Evolutionary conservation across 1,140 invertebrate genomes (phyloP).

Genomic region (Chrysomallon squamiferum): DNA sequence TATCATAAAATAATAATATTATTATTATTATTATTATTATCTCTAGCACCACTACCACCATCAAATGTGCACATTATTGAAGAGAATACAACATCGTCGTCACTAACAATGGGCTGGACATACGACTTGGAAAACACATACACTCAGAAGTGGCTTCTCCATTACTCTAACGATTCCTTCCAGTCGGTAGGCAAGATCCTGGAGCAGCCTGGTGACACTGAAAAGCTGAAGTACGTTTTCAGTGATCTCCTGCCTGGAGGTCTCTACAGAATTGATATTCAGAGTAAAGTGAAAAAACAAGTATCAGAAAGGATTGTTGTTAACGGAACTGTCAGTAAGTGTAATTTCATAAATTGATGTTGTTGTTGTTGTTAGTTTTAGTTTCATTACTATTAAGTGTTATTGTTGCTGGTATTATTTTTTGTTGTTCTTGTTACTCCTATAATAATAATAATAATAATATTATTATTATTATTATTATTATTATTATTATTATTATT

Average conservation of each 20-base stretch:
- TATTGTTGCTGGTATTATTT: no score
- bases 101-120: constrained; percentile 22
- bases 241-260: constrained; percentile 25
- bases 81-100: constrained; percentile 13
- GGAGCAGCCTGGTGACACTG: neutral
- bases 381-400: no score
- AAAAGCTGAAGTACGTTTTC: neutral
- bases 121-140: constrained; percentile 20
- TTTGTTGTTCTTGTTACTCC: no score
- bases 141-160: constrained; percentile 21
- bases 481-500: no score
- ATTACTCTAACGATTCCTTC: constrained; percentile 5
- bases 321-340: constrained; percentile 38
- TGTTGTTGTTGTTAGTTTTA: neutral
- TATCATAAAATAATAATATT: no score
- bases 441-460: no score
- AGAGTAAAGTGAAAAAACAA: constrained; percentile 15
- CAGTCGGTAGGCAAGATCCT: neutral
- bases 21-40: neutral
- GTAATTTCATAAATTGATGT: neutral
- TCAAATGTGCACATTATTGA: neutral
- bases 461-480: no score
- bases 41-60: constrained; percentile 31
- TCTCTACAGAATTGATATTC: constrained; percentile 27
- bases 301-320: constrained; percentile 14